phyloP scores from a whole-genome alignment of 1,140 invertebrate genomes.

The Drosophila lacertosa region DNA sequence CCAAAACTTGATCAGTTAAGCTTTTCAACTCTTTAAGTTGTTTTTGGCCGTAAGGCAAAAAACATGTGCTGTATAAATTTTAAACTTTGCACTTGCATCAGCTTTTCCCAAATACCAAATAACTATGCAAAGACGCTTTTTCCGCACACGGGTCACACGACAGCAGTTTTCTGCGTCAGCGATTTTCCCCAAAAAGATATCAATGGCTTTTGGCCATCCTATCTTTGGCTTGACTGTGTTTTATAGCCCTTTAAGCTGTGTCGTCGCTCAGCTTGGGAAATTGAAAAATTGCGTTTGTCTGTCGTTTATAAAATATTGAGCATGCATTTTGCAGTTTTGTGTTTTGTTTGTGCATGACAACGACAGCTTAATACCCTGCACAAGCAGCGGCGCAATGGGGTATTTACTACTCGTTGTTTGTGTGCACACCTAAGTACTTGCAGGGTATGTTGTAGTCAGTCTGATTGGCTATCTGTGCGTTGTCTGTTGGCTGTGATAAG shows the following conservation, averaged over 20 bases:
- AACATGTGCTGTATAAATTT: slow-evolving; percentile 57
- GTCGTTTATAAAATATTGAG: slow-evolving; percentile 70
- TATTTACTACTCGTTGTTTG: not conserved
- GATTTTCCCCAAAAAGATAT: slow-evolving; percentile 12
- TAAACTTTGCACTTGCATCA: slow-evolving; percentile 1
- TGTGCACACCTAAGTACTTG: no score
- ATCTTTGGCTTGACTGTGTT: slow-evolving; percentile 42
- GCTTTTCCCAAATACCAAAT: slow-evolving; percentile 12
- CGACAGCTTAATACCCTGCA: not conserved
- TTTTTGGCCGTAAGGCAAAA: slow-evolving; percentile 10
- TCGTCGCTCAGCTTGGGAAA: slow-evolving; percentile 48
- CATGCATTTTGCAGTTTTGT: slow-evolving; percentile 31
- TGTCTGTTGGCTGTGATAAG: slow-evolving; percentile 41
- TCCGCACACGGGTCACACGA: not conserved
- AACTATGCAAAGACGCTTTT: slow-evolving; percentile 60
- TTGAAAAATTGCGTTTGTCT: slow-evolving; percentile 77
- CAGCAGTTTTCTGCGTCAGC: slow-evolving; percentile 13
- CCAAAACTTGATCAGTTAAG: no score
- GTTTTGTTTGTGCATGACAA: not conserved
- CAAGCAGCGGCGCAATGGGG: not conserved
- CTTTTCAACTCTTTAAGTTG: not conserved
- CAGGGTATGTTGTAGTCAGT: not conserved
- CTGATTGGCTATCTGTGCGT: not conserved
- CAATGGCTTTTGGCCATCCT: slow-evolving; percentile 37
- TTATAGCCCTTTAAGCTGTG: slow-evolving; percentile 72